phyloP scores from a whole-genome alignment of 2,888 invertebrate species.

The Venusia cambrica region DNA sequence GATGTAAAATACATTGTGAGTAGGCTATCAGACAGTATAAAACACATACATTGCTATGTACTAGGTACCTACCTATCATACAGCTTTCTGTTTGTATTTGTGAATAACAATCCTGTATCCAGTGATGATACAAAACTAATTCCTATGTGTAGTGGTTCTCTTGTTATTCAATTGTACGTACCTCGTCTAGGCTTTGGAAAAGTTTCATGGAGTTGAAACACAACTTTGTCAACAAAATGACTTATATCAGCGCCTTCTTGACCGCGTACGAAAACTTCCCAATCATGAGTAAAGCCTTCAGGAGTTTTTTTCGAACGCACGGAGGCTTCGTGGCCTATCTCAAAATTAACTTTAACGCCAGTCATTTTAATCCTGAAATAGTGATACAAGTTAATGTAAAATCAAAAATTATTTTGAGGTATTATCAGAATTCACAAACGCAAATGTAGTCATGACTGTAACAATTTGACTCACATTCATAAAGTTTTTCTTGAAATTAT shows the following conservation, averaged over 20 bases:
- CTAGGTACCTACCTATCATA: no score
- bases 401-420: no score
- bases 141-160: no score
- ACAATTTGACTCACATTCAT: constrained; percentile 38
- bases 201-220: constrained; percentile 94
- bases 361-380: constrained; percentile 54
- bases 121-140: no score
- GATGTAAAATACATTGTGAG: no score
- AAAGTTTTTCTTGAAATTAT: constrained; percentile 27
- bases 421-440: constrained; percentile 28
- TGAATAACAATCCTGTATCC: no score
- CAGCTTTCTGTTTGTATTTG: no score
- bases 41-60: no score
- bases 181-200: constrained; percentile 96
- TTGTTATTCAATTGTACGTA: no score
- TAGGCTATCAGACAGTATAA: constrained; percentile 3
- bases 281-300: constrained; percentile 98
- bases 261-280: constrained; percentile 97
- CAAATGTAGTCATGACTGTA: constrained; percentile 21
- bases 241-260: constrained; percentile 93
- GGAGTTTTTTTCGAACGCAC: constrained; percentile 90
- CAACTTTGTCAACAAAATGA: constrained; percentile 95
- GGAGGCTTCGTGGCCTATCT: constrained; percentile 95
- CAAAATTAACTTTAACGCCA: constrained; percentile 86
- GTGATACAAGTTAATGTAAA: constrained; percentile 28